A percentile compares a stretch with the other conserved stretches of the same genome.
phyloP scores from a whole-genome alignment of 2,888 invertebrate species.

The Cataglyphis albicans region DNA sequence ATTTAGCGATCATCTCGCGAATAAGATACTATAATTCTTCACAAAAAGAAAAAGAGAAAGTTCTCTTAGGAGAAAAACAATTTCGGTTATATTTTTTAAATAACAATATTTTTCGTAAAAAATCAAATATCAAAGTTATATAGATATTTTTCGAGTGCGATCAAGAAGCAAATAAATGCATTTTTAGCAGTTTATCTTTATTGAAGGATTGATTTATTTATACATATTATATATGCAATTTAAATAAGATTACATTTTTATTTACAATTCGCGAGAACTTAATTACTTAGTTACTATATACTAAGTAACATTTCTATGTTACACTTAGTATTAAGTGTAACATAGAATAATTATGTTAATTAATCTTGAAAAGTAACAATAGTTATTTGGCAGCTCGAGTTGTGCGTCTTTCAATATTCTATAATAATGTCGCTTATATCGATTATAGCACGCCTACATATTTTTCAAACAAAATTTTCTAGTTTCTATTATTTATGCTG shows the following conservation, averaged over 20 bases:
- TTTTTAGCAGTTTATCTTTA: conserved; percentile 66
- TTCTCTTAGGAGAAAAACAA: neutral
- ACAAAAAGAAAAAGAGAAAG: too few relatives aligned
- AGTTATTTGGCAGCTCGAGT: conserved; percentile 79
- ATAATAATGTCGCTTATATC: conserved; percentile 48
- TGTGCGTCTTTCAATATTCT: conserved; percentile 74
- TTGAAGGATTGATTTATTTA: conserved; percentile 70
- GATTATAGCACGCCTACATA: conserved; percentile 31
- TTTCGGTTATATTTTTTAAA: neutral
- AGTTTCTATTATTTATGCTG: conserved; percentile 9
- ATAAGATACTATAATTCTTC: neutral
- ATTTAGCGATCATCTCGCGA: neutral
- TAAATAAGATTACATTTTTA: conserved; percentile 80
- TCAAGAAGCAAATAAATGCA: neutral
- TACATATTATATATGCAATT: conserved; percentile 73
- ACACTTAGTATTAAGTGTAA: conserved; percentile 54
- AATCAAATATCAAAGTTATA: neutral
- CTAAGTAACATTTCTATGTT: neutral
- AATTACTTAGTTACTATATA: conserved; percentile 1
- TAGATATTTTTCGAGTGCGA: neutral
- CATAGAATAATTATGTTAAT: conserved; percentile 59
- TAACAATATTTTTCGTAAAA: neutral
- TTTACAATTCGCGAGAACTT: conserved; percentile 76
- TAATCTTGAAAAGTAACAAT: conserved; percentile 68
- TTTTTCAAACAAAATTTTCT: neutral